A percentile compares a stretch with the other conserved stretches of the same genome.
Evolutionary conservation across 2,797 vertebrate genomes (phyloP).

Genomic region (Antrozous pallidus): DNA sequence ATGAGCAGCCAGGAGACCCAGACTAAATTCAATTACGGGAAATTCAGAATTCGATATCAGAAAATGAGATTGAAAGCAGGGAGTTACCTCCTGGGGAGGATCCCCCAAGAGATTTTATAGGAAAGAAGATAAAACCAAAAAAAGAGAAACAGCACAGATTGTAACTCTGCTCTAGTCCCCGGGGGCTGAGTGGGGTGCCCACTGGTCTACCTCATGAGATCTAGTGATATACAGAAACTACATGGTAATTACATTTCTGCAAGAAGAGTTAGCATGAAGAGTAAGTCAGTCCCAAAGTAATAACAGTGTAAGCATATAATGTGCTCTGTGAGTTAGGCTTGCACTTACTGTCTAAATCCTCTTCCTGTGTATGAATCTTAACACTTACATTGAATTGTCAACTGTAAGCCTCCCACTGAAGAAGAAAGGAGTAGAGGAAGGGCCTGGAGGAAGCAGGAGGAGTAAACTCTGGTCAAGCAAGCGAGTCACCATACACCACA

Average conservation of each 20-base stretch:
- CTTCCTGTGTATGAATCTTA: conserved; percentile 5
- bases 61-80: conserved; percentile 53
- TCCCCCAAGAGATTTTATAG: conserved; percentile 35
- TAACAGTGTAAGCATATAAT: neutral
- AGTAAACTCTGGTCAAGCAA: neutral
- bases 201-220: neutral
- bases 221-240: neutral
- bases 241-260: conserved; percentile 42
- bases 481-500: neutral
- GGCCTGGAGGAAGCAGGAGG: neutral
- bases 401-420: neutral
- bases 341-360: conserved; percentile 22
- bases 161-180: neutral
- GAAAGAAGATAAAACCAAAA: conserved; percentile 46
- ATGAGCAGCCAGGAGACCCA: neutral
- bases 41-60: conserved; percentile 45
- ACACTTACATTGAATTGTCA: neutral
- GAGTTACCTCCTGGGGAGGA: conserved; percentile 5
- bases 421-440: neutral
- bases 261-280: conserved; percentile 46
- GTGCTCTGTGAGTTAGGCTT: conserved; percentile 12
- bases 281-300: conserved; percentile 37
- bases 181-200: neutral
- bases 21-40: neutral
- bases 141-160: neutral